phyloP scores from a whole-genome alignment of 2,888 invertebrate species.

The Heteropelma amictum region DNA sequence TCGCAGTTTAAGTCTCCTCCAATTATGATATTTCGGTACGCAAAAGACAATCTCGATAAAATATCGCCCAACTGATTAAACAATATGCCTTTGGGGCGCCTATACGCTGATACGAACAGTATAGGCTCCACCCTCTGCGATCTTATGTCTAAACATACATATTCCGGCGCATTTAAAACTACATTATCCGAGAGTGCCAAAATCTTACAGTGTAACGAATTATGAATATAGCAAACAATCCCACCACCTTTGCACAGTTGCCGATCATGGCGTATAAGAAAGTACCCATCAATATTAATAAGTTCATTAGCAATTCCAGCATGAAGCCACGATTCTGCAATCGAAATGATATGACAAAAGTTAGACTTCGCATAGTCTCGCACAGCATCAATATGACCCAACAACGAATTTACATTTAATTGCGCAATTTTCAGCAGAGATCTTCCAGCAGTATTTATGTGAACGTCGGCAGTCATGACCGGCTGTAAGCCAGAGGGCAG shows the following conservation, averaged over 20 bases:
- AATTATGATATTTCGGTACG: too few relatives aligned
- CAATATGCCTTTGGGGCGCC: too few relatives aligned
- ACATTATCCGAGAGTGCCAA: background rate
- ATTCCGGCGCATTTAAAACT: background rate
- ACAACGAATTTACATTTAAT: background rate
- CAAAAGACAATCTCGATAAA: too few relatives aligned
- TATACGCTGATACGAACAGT: too few relatives aligned
- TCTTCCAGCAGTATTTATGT: too few relatives aligned
- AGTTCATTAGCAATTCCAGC: background rate
- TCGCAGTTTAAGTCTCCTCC: too few relatives aligned
- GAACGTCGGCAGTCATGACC: too few relatives aligned
- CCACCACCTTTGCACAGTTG: background rate
- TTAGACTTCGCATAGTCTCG: background rate
- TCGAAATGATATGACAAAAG: background rate
- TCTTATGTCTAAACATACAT: background rate
- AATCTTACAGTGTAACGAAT: background rate
- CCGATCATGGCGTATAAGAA: background rate
- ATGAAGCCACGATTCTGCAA: background rate
- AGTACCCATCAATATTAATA: background rate
- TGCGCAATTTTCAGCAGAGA: background rate
- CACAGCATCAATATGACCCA: background rate
- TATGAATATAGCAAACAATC: background rate
- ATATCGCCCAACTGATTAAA: too few relatives aligned
- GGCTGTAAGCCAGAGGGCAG: too few relatives aligned
- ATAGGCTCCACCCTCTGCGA: too few relatives aligned